Percentiles rank a stretch among this genome's conserved stretches.
Evolutionary conservation across 2,888 invertebrate genomes (phyloP).

Genomic region (Eumacrocentrus americanus): DNA sequence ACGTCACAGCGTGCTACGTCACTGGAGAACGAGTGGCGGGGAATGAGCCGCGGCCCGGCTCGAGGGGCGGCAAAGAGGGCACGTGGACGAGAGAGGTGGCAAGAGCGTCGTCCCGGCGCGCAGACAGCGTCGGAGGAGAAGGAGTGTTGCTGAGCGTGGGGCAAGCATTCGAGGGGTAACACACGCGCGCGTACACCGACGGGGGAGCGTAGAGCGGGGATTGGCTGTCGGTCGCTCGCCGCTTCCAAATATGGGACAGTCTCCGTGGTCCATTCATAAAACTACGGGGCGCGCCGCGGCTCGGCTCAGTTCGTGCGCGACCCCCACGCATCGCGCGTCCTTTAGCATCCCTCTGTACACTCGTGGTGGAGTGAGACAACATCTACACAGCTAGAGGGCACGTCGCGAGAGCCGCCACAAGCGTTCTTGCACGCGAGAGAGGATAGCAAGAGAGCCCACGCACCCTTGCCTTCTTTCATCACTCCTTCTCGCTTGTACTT

Average conservation of each 20-base stretch:
- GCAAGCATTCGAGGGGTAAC: constrained; percentile 33
- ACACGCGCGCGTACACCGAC: constrained; percentile 30
- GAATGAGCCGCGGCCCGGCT: constrained; percentile 27
- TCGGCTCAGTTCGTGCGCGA: constrained; percentile 66
- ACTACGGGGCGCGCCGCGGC: constrained; percentile 74
- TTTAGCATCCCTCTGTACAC: constrained; percentile 34
- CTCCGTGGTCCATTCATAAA: constrained; percentile 81
- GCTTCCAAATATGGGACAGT: constrained; percentile 86
- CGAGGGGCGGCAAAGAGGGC: constrained; percentile 9
- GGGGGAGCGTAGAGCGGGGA: constrained; percentile 56
- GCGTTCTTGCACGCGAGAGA: not conserved
- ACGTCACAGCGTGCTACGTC: constrained; percentile 55
- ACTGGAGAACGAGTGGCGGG: constrained; percentile 47
- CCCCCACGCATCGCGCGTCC: constrained; percentile 60
- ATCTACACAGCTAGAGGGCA: constrained; percentile 8
- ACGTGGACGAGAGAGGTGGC: constrained; percentile 38
- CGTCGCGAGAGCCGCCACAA: constrained; percentile 7
- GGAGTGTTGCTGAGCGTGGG: constrained; percentile 33
- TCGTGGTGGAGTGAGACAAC: constrained; percentile 1
- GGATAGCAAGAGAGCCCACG: constrained; percentile 29
- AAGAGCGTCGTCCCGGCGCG: constrained; percentile 61
- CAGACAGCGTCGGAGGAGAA: constrained; percentile 44
- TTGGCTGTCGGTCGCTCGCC: constrained; percentile 66
- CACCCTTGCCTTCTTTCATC: constrained; percentile 17
- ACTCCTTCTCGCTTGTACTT: constrained; percentile 13